Conservation (phyloP, 1,140 invertebrate species). For the Heliothis virescens region DNA sequence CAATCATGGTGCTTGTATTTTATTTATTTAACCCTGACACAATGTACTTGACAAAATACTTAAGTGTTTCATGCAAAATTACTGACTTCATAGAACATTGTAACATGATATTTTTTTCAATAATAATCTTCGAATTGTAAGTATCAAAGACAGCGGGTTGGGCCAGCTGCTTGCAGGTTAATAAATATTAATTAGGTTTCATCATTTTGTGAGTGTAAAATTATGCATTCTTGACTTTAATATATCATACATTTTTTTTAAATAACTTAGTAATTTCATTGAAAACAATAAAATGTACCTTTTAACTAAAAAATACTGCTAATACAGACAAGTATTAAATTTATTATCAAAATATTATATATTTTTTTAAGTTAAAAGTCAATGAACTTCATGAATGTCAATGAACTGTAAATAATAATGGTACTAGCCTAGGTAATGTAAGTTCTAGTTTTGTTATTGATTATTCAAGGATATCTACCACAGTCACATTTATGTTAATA, state of each 20-base stretch:
- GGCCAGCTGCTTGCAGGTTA: too few relatives aligned
- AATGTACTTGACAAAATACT: not conserved
- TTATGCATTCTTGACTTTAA: too few relatives aligned
- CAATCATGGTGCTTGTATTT: slow-evolving; percentile 5
- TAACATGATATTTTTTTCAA: not conserved
- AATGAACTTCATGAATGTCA: too few relatives aligned
- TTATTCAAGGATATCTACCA: slow-evolving; percentile 13
- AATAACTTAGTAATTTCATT: too few relatives aligned
- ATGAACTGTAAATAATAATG: not conserved
- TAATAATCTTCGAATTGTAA: not conserved
- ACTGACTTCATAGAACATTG: not conserved
- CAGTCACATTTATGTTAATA: not conserved
- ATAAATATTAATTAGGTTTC: too few relatives aligned
- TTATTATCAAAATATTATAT: not conserved
- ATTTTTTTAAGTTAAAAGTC: too few relatives aligned
- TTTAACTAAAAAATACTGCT: not conserved
- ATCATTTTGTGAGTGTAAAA: too few relatives aligned
- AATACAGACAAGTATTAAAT: not conserved
- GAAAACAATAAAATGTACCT: too few relatives aligned
- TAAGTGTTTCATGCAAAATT: slow-evolving; percentile 4
- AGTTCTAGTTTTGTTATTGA: slow-evolving; percentile 16
- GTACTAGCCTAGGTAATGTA: slow-evolving; percentile 1
- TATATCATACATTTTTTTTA: too few relatives aligned
- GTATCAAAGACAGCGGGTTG: too few relatives aligned
- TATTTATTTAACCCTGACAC: slow-evolving; percentile 40